Evolutionary conservation across 2,797 vertebrate genomes (phyloP), one percentile per base, ranked within the genome.

Genomic region (Lacerta bilineata): DNA sequence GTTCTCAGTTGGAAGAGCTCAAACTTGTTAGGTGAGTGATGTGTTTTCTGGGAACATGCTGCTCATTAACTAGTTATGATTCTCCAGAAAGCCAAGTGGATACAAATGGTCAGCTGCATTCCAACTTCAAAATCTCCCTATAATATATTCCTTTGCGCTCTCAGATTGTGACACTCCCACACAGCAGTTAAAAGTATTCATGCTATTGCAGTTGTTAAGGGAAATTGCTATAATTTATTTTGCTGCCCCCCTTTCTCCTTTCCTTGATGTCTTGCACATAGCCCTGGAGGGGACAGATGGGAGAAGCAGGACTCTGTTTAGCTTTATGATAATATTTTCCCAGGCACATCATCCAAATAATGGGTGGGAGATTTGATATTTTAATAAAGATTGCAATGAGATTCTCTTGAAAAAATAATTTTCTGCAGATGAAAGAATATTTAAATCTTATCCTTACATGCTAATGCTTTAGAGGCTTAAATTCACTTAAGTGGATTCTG

Each of bases 171-270:
- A 93, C 90, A 94, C 96, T 96, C 96, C 96, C 92, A 95, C 95
- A 93, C 88, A 93, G 74, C 88, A 94, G 92, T 92, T 95, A 91
- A 93, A 55, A 94, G 89, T 88, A 88, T 88, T 95, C 88, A 80
- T 92, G 0, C 91, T 91, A 64, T 94, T 96, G 78, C 87, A 94
- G 91, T 92, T 85, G 91, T 93, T 95, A 94, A 94, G 96, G 95
- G 93, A 97, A 96, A 96, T 94, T 92, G 81, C 92, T 93, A 92
- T 88, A 94, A 95, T 97, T 97, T 96, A 96, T 96, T 97, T 96
- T 93, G 91, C 79, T 88, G 85, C 92, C 85, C 85, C 93, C 74
- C 90, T 93, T 90, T 93, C 88, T 41, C 15, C 4, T 61, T 20
- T 91, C 94, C 96, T 97, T 97, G 95, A 97, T 96, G 95, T 95